Evolutionary conservation across 2,888 invertebrate genomes (phyloP).

Genomic region (Nemotelus nigrinus): DNA sequence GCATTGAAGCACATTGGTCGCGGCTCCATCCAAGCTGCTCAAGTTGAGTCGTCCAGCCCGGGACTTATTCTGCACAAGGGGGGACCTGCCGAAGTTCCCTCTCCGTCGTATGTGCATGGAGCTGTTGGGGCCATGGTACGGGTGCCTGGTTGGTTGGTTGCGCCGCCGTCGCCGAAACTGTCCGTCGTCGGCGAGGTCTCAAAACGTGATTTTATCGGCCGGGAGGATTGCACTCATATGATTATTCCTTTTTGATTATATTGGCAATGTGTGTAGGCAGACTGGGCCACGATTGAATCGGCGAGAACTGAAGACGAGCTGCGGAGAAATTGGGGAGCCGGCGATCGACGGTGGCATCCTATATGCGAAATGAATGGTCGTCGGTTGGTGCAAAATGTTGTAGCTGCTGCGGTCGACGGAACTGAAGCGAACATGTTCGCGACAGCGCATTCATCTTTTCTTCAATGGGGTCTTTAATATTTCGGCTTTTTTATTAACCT

Average conservation of each 20-base stretch:
- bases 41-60: neutral
- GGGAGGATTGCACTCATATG: slow-evolving; percentile 32
- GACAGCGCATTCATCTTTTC: slow-evolving; percentile 44
- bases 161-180: neutral
- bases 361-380: slow-evolving; percentile 32
- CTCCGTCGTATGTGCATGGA: no score
- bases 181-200: slow-evolving; percentile 1
- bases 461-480: slow-evolving; percentile 44
- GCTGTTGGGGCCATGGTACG: neutral
- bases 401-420: slow-evolving; percentile 8
- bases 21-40: neutral
- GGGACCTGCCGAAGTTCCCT: neutral
- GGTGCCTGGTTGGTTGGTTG: neutral
- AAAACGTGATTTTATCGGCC: slow-evolving; percentile 34
- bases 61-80: neutral
- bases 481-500: slow-evolving; percentile 18
- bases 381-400: slow-evolving; percentile 4
- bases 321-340: neutral
- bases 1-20: slow-evolving; percentile 33
- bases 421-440: slow-evolving; percentile 30
- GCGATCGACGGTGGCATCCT: slow-evolving; percentile 23
- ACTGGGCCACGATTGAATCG: neutral
- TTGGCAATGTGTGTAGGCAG: slow-evolving; percentile 38
- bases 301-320: neutral
- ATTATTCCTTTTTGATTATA: slow-evolving; percentile 19